phyloP scores from a whole-genome alignment of 2,113 vertebrate species.

The Aythya baeri region DNA sequence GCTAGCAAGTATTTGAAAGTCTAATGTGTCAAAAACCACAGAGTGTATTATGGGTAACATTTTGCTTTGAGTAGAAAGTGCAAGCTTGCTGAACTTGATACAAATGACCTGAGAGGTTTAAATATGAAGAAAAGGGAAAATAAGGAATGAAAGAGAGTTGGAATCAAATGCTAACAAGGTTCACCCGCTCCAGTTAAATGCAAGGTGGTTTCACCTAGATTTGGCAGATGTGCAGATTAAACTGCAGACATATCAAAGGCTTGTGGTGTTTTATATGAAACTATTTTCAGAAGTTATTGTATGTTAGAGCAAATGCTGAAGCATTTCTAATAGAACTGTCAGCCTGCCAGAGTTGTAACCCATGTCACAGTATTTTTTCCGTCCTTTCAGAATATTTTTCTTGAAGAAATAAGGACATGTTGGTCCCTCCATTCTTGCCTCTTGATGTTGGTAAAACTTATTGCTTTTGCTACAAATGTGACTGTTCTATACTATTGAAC shows the following conservation, averaged over 20 bases:
- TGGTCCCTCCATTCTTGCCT: not conserved
- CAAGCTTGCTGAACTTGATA: conserved; percentile 65
- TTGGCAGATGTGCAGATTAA: not conserved
- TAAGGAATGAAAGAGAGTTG: conserved; percentile 4
- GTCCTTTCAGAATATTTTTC: not conserved
- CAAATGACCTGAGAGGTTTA: conserved; percentile 20
- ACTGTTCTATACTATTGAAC: not conserved
- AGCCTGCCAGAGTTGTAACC: not conserved
- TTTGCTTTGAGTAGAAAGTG: conserved; percentile 49
- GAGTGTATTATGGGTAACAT: not conserved
- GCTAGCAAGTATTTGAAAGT: conserved; percentile 20
- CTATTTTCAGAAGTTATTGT: not conserved
- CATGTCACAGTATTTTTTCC: not conserved
- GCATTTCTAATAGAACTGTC: not conserved
- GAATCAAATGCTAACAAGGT: conserved; percentile 1
- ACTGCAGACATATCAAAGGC: not conserved
- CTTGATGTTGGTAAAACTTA: not conserved
- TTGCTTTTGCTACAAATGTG: not conserved
- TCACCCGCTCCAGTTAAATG: not conserved
- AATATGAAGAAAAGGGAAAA: conserved; percentile 24
- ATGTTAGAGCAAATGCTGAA: not conserved
- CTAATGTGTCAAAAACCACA: conserved; percentile 20
- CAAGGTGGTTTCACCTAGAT: not conserved
- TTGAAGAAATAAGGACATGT: not conserved
- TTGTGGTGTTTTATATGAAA: not conserved